phyloP scores from a whole-genome alignment of 2,888 invertebrate species.

The Pycnomerus fuliginosus region DNA sequence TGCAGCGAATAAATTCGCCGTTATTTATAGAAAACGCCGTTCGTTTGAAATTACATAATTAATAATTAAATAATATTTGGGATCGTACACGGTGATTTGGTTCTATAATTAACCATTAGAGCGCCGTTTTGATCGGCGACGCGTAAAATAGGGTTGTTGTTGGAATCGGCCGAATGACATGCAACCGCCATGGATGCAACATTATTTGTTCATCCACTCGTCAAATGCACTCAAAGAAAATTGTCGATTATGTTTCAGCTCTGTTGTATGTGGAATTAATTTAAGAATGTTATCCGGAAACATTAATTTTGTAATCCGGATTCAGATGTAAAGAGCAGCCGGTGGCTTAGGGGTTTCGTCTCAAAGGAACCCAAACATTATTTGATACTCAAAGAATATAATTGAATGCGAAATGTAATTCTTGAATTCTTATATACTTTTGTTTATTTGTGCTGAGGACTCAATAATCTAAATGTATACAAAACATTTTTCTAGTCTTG shows the following conservation, averaged over 20 bases:
- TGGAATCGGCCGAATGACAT: slow-evolving; percentile 22
- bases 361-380: slow-evolving; percentile 29
- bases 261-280: too few species aligned
- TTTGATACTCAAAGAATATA: slow-evolving; percentile 43
- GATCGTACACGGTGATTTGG: slow-evolving; percentile 14
- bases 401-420: slow-evolving; percentile 47
- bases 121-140: slow-evolving; percentile 24
- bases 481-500: slow-evolving; percentile 22
- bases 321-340: slow-evolving; percentile 25
- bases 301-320: slow-evolving; percentile 27
- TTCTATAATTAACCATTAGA: slow-evolving; percentile 23
- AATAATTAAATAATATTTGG: slow-evolving; percentile 24
- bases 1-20: too few species aligned
- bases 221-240: slow-evolving; percentile 13
- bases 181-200: slow-evolving; percentile 15
- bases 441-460: slow-evolving; percentile 37
- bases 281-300: slow-evolving; percentile 21
- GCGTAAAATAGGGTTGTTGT: slow-evolving; percentile 28
- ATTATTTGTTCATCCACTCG: slow-evolving; percentile 14
- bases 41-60: slow-evolving; percentile 19
- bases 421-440: too few species aligned
- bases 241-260: too few species aligned
- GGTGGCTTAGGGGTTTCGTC: slow-evolving; percentile 19
- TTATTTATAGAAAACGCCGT: too few species aligned
- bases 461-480: slow-evolving; percentile 30